Evolutionary conservation across 2,113 vertebrate species (phyloP), one percentile per base, ranked within the genome.

Genomic region (Grallaria varia): DNA sequence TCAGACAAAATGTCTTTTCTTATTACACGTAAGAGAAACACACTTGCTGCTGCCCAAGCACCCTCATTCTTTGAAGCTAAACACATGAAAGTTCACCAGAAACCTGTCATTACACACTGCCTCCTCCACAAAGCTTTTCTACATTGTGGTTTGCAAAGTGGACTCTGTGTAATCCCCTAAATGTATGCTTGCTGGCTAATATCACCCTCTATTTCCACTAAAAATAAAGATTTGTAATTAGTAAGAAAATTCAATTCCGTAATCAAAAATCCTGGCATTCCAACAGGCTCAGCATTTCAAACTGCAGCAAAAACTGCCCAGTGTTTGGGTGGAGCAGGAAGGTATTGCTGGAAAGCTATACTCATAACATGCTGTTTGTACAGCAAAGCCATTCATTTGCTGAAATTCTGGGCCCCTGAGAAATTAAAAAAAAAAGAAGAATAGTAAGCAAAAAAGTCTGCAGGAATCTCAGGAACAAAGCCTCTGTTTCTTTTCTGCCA

Each of bases 351-450:
- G 77, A 94, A 97, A 97, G 50, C 81, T 79, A 75, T 33, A 91
- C 49, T 86, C 93, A 87, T 89, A 97, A 94, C 14, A 75, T 66
- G 81, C 50, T 94, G 86, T 72, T 93, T 87, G 56, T 55, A 93
- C 40, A 96, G 83, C 50, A 96, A 83, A 97, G 67, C 77, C 95
- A 94, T 83, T 98, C 79, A 89, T 73, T 92, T 96, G 73, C 92
- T 85, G 89, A 90, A 97, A 92, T 56, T 82, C 90, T 91, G 66
- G 68, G 87, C 69, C 94, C 93, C 24, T 77, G 64, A 88, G 44
- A 78, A 94, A 87, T 94, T 31, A 30, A 72, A 83, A 30, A 71
- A 82, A 52, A 63, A 47, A 30, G 12, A 92, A 50, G 33, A 94
- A 56, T 22, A 5, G 64, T 40, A 76, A 77, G 52, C 37, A 87